Percentiles rank a stretch among this genome's conserved stretches.
phyloP scores from a whole-genome alignment of 2,888 invertebrate genomes.

The Drosophila putrida region DNA sequence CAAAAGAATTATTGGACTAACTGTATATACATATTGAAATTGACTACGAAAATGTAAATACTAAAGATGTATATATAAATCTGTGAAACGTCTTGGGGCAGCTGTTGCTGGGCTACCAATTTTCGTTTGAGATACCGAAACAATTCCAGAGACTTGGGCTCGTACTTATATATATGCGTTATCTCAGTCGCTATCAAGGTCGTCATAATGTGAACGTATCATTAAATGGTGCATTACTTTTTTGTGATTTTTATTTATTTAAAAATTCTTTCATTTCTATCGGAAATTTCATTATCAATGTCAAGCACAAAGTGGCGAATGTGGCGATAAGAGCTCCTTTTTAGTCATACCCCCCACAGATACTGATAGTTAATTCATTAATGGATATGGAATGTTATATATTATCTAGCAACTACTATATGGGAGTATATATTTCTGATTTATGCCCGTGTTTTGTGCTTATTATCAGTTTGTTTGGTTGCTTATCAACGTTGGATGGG shows the following conservation, averaged over 20 bases:
- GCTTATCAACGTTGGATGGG: conserved; percentile 30
- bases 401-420: not conserved
- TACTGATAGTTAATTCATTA: conserved; percentile 46
- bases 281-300: conserved; percentile 71
- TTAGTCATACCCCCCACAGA: conserved; percentile 23
- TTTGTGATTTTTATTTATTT: conserved; percentile 17
- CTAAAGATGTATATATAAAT: conserved; percentile 6
- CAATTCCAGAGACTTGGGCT: not conserved
- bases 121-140: conserved; percentile 1
- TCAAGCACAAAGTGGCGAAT: conserved; percentile 52
- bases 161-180: conserved; percentile 11
- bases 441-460: conserved; percentile 4
- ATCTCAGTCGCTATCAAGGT: conserved; percentile 45
- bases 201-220: conserved; percentile 15
- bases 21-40: conserved; percentile 3
- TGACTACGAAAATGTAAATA: not conserved
- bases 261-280: conserved; percentile 1
- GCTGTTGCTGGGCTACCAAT: conserved; percentile 33
- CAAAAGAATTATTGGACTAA: too few species aligned
- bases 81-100: conserved; percentile 13
- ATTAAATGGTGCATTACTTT: conserved; percentile 22
- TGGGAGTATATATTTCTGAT: conserved; percentile 5
- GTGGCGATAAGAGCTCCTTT: conserved; percentile 49
- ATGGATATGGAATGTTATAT: conserved; percentile 54
- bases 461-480: conserved; percentile 19